These are phyloP conservation scores for Monochamus saltuarius DNA, from an alignment of 1,140 invertebrate genomes.

Conservation along the genomic window DNA sequence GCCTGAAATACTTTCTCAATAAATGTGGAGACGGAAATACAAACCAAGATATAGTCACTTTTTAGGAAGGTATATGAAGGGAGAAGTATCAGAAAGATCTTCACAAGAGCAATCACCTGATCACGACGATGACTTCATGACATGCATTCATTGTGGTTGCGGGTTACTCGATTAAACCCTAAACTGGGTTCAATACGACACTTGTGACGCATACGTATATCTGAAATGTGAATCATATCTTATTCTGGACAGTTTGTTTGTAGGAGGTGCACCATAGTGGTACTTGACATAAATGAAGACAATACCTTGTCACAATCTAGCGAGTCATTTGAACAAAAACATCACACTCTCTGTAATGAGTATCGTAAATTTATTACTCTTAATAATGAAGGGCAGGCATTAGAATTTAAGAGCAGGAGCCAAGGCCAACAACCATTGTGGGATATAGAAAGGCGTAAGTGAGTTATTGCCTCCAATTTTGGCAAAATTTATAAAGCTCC, in stretches of 20 bases:
- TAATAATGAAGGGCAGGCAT: slow-evolving; percentile 15
- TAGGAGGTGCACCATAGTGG: no score
- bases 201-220: not conserved
- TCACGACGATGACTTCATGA: no score
- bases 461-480: slow-evolving; percentile 13
- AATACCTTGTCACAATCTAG: no score
- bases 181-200: slow-evolving; percentile 13
- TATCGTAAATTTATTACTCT: no score
- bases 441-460: slow-evolving; percentile 1
- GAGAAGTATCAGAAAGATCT: no score
- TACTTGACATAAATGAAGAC: no score
- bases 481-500: slow-evolving; percentile 10
- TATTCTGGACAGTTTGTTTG: not conserved
- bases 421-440: slow-evolving; percentile 2
- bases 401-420: not conserved
- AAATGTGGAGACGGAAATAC: not conserved
- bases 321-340: no score
- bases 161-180: not conserved
- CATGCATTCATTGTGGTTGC: slow-evolving; percentile 8
- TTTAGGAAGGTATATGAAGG: not conserved
- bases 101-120: not conserved
- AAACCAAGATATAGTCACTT: not conserved
- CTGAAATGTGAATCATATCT: not conserved
- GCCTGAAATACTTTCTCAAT: not conserved
- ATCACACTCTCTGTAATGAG: no score